Evolutionary conservation across 2,888 invertebrate species (phyloP), one percentile per base, ranked within the genome.

Genomic region (Diaprepes abbreviatus): DNA sequence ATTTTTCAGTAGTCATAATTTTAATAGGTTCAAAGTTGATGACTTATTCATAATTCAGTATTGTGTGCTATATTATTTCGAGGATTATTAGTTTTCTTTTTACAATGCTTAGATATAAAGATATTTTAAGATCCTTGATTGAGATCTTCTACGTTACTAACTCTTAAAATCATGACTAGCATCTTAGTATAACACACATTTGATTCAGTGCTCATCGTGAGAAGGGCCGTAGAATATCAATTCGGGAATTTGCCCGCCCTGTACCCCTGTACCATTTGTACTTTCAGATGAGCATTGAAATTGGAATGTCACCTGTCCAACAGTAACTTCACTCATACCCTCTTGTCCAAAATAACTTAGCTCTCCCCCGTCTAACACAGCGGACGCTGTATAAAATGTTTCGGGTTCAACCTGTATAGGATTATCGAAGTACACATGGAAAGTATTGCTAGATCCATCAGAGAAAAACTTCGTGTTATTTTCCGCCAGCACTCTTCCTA

Each of bases 201-300:
- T 21, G 28, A 16, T 14, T 71, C 50, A 71, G 43, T 71, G 71
- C 33, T 83, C 83, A 16, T 82, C 83, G 66, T 89, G 87, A 35
- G 92, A 90, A 16, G 96, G 95, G 35, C 96, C 96, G 80, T 97
- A 97, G 84, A 97, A 97, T 79, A 97, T 96, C 70, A 97, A 88
- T 86, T 98, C 97, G 2, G 97, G 97, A 81, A 98, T 97, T 85
- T 98, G 97, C 40, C 97, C 97, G 50, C 97, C 97, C 85, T 97
- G 97, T 3, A 97, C 97, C 6, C 97, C 97, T 0, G 97, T 98
- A 52, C 97, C 97, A 80, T 98, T 98, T 63, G 97, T 98, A 85
- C 96, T 96, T 82, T 97, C 97, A 4, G 96, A 95, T 59, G 96
- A 97, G 85, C 97, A 97, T 85, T 97, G 97, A 85, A 97, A 98